Evolutionary conservation across 2,113 vertebrate species (phyloP).

Genomic region (Salvelinus alpinus): DNA sequence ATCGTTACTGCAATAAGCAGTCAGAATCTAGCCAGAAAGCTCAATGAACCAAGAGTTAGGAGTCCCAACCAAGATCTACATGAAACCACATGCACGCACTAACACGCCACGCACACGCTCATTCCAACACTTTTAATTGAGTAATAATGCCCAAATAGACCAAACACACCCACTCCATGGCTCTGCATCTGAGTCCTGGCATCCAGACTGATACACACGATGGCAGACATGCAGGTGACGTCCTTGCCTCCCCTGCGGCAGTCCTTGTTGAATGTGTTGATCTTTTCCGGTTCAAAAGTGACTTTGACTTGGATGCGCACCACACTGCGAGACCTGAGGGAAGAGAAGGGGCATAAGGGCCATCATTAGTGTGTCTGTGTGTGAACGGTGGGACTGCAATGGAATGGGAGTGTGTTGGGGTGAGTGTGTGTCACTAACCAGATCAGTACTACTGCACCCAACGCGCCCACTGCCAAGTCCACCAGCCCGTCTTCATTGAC

Average conservation of each 20-base stretch:
- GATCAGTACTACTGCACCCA: conserved; percentile 84
- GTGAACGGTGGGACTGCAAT: not conserved
- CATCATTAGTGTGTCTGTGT: not conserved
- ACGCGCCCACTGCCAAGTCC: conserved; percentile 87
- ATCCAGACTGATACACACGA: conserved; percentile 79
- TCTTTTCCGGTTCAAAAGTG: conserved; percentile 86
- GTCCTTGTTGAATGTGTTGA: conserved; percentile 93
- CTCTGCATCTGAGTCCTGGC: conserved; percentile 71
- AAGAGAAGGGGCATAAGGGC: not conserved
- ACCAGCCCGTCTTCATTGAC: conserved; percentile 84
- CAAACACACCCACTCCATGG: conserved; percentile 69
- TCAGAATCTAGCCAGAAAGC: not conserved
- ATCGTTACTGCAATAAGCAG: not conserved
- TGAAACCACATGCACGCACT: too few species aligned
- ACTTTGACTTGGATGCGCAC: conserved; percentile 81
- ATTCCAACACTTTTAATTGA: not conserved
- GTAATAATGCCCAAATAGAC: not conserved
- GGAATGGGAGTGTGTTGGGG: not conserved
- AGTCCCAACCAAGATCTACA: not conserved
- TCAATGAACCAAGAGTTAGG: not conserved
- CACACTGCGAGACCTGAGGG: conserved; percentile 87
- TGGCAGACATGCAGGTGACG: conserved; percentile 85
- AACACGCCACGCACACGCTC: too few species aligned
- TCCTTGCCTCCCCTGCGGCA: conserved; percentile 83
- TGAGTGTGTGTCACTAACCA: conserved; percentile 74